Evolutionary conservation across 2,797 vertebrate species (phyloP), one percentile per base, ranked within the genome.

Genomic region (Centropyge bicolor): DNA sequence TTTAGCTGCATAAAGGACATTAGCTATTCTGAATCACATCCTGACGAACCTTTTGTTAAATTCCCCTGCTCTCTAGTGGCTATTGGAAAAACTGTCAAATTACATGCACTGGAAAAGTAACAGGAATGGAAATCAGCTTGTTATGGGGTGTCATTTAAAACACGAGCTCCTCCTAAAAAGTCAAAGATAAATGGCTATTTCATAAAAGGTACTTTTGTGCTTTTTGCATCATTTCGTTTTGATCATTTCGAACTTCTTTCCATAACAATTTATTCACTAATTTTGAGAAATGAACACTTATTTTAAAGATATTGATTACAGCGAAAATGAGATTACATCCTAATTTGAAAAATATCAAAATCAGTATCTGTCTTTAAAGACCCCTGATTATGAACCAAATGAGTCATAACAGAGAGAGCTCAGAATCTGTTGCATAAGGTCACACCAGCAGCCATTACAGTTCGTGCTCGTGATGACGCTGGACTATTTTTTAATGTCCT

Each of bases 381-480:
- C 20, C 12, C 24, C 48, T 9, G 6, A 36, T 27, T 45, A 8
- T 16, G 59, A 22, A 65, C 31, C 55, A 66, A 70, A 57, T 55
- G 36, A 70, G 35, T 57, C 51, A 77, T 27, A 8, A 43, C 43
- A 61, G 12, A 76, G 8, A 56, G 43, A 56, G 4, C n/a, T 49
- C 36, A 38, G 7, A 55, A 35, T 22, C 13, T 46, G 14, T 52
- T 73, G 24, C 24, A 22, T 27, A 45, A 46, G 20, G 31, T 70
- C 54, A 76, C 17, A 9, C 6, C 19, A 49, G 16, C 36, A 57
- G 49, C 60, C 38, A 52, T 51, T 60, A 63, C n/a, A 63, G 16
- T 19, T 60, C 17, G 40, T 48, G 7, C 2, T 76, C 19, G 10
- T 70, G 6, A 56, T 40, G 22, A 75, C n/a, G 36, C n/a, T 63